A percentile compares a stretch with the other conserved stretches of the same genome.
Evolutionary conservation across 2,888 invertebrate species (phyloP).

Genomic region (Hyppa rectilinea): DNA sequence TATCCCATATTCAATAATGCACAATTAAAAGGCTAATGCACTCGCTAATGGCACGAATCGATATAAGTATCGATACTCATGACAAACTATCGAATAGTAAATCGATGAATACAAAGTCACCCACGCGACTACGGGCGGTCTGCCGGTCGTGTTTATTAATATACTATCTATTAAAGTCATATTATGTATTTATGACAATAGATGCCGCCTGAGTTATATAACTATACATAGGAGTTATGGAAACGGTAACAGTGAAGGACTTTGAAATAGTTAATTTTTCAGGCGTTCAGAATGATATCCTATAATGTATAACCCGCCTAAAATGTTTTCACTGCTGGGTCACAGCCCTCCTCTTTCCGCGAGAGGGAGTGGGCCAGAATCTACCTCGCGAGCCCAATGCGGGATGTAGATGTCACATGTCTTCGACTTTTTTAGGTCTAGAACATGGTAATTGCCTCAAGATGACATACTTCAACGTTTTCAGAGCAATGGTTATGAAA

Average conservation of each 20-base stretch:
- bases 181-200: conserved; percentile 81
- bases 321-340: too few species aligned
- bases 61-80: conserved; percentile 69
- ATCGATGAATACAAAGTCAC: conserved; percentile 75
- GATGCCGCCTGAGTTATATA: conserved; percentile 53
- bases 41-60: conserved; percentile 72
- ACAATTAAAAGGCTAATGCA: conserved; percentile 84
- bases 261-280: not conserved
- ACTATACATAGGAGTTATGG: conserved; percentile 2
- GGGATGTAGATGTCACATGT: too few species aligned
- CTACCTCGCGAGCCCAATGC: too few species aligned
- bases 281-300: not conserved
- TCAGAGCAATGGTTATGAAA: too few species aligned
- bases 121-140: conserved; percentile 78
- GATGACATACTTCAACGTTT: too few species aligned
- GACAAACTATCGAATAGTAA: conserved; percentile 69
- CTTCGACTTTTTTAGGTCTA: too few species aligned
- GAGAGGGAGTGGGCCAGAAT: too few species aligned
- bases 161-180: conserved; percentile 76
- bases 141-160: conserved; percentile 73
- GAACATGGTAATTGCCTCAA: too few species aligned
- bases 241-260: not conserved
- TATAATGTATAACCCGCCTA: too few species aligned
- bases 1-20: conserved; percentile 74
- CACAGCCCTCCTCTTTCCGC: too few species aligned